Evolutionary conservation across 64 coral and sea anemone genomes (phyloP), one percentile per base, ranked within the genome.

Genomic region (Montipora cactus): DNA sequence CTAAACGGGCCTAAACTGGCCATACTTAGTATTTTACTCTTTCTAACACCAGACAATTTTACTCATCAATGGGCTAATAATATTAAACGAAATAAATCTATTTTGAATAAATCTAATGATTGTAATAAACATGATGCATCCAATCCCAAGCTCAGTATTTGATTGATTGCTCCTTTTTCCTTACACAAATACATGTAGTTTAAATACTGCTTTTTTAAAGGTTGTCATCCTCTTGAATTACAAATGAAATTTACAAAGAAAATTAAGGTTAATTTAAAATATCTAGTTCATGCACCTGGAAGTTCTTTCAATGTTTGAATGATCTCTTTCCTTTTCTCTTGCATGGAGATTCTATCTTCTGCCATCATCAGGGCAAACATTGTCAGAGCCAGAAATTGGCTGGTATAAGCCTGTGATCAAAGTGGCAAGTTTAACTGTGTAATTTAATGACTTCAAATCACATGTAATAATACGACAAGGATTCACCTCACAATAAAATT

Each of bases 311-410:
- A 79, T 9, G 75, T 90, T 89, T 94, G 59, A 61, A 99, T 96
- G 4, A 99, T 99, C 21, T 55, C 69, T 21, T 77, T 92, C 67
- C 97, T 80, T 92, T 92, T 93, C 64, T 92, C 94, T 80, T 93
- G 94, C 77, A 95, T 95, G 11, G 97, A 98, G 2, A 98, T 75
- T 73, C 97, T 93, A 62, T 98, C 97, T 53, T 95, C 97, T 21
- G 94, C 84, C 97, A 98, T 95, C 97, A 98, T 98, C 61, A 98
- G 70, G 13, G 89, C 94, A 92, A 99, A 96, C 97, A 99, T 99
- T 50, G 96, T 90, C 7, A 99, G 59, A 49, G 95, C 89, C 74
- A 99, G 78, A 61, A 99, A 99, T 76, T 99, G 97, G 79, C 97
- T 99, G 86, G 97, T 99, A 15, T 99, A 99, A 8, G 97, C 97